Evolutionary conservation across 2,797 vertebrate species (phyloP).

Genomic region (Gouania willdenowi): DNA sequence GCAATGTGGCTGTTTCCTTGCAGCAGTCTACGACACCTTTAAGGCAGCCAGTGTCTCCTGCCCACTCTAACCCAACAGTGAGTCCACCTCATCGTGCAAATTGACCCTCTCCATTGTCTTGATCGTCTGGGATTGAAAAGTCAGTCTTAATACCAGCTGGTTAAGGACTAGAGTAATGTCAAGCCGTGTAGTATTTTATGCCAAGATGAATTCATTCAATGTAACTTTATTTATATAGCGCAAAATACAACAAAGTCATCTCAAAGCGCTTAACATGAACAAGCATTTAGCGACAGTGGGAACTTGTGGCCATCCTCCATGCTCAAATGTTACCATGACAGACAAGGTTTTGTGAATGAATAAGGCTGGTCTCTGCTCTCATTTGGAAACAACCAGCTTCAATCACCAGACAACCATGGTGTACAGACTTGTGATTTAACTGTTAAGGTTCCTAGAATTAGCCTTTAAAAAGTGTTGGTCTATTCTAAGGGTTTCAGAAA

Average conservation of each 20-base stretch:
- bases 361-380: constrained; percentile 47
- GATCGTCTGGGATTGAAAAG: constrained; percentile 71
- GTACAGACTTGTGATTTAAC: constrained; percentile 58
- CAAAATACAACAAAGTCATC: too few relatives aligned
- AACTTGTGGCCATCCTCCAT: too few relatives aligned
- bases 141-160: constrained; percentile 64
- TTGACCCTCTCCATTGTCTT: background rate
- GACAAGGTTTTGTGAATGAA: too few relatives aligned
- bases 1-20: constrained; percentile 14
- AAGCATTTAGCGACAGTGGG: too few relatives aligned
- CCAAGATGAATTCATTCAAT: too few relatives aligned
- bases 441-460: constrained; percentile 45
- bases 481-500: constrained; percentile 37
- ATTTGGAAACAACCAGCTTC: constrained; percentile 51
- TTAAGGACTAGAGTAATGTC: constrained; percentile 48
- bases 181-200: too few relatives aligned
- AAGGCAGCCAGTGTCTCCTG: constrained; percentile 3
- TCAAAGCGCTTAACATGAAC: too few relatives aligned
- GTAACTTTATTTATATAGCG: too few relatives aligned
- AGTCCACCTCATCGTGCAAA: constrained; percentile 18
- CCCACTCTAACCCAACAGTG: constrained; percentile 14
- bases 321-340: too few relatives aligned
- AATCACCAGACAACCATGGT: constrained; percentile 48
- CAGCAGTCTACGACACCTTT: constrained; percentile 15
- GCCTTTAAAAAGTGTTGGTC: constrained; percentile 34